Base-by-base conservation (phyloP, 37 sponge, comb jelly and placozoan species). In the Cliona cf. orientalis region DNA sequence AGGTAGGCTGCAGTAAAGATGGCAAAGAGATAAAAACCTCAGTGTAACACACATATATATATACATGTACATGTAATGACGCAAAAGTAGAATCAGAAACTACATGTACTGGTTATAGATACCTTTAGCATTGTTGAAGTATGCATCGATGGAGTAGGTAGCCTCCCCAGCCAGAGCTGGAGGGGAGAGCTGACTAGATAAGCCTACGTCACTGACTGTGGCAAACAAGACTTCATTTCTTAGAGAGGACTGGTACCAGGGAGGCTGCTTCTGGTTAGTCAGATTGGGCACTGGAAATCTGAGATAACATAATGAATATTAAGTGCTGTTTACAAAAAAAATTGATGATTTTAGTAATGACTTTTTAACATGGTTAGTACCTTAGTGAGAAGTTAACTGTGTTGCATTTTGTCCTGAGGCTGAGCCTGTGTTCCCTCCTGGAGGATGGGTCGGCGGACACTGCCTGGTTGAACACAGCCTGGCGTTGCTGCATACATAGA, bases 391-490 rank as follows among this genome's bases (percentile, higher is more conserved):
- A 4, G 26, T 66, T 35, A 28, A 85, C 26, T 38, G 70, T 61
- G 60, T 36, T 46, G 41, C 66, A 37, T 35, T 55, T 69, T 14
- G 71, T 31, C 61, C 23, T 77, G 7, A 85, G 5, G 42, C 36
- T 58, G 41, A 59, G 14, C 37, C 63, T 76, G 46, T 69, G 66
- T 26, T 45, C 66, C 1, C 38, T 85, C 0, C 25, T 29, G 22
- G 56, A 1, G 36, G 64, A 29, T 38, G 64, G 9, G 35, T 61
- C 66, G 14, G 53, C 28, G 2, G 74, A 29, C 66, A 71, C 45
- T 22, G 86, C 86, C 49, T 85, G 86, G 60, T 71, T 68, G 79
- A 85, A 85, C 60, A 85, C 26, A n/a, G 61, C 78, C 78, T 85
- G 86, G 5, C 82, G 61, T 42, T 82, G 72, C 82, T 80, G 71